Percentiles rank a stretch among this genome's conserved stretches.
Evolutionary conservation across 2,797 vertebrate species (phyloP).

Genomic region (Bradypodion pumilum): DNA sequence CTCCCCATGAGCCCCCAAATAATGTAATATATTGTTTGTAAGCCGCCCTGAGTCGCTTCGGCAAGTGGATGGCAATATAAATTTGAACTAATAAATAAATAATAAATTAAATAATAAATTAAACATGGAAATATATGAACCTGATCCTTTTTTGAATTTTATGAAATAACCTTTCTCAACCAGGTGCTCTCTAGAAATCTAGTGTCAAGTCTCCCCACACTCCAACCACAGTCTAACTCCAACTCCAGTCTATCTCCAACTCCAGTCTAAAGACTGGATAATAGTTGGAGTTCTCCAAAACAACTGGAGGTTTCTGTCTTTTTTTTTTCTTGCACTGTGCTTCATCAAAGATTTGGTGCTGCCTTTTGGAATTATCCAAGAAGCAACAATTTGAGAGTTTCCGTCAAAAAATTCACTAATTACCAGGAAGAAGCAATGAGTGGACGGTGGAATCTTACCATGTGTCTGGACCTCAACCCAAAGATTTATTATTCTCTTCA

Average conservation of each 20-base stretch:
- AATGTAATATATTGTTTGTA: no score
- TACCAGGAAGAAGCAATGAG: neutral
- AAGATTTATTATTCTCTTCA: constrained; percentile 2
- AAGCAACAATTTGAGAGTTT: neutral
- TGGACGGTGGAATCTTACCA: neutral
- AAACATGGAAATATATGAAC: neutral
- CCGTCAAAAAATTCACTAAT: neutral
- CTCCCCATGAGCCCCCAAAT: no score
- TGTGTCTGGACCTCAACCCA: constrained; percentile 9
- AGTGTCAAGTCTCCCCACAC: no score
- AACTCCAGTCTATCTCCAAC: no score
- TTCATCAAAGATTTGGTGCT: neutral
- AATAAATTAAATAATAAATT: no score
- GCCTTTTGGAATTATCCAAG: neutral
- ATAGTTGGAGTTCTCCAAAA: no score
- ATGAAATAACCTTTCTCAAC: neutral
- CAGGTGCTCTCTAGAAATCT: neutral
- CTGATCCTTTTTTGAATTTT: neutral
- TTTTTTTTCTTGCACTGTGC: neutral
- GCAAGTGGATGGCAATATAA: no score
- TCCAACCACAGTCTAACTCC: no score
- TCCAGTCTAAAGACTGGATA: no score
- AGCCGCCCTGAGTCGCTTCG: no score
- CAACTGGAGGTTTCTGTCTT: neutral
- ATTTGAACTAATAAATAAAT: no score